Conservation (phyloP, 2,113 vertebrate species). For the Hippocampus comes region DNA sequence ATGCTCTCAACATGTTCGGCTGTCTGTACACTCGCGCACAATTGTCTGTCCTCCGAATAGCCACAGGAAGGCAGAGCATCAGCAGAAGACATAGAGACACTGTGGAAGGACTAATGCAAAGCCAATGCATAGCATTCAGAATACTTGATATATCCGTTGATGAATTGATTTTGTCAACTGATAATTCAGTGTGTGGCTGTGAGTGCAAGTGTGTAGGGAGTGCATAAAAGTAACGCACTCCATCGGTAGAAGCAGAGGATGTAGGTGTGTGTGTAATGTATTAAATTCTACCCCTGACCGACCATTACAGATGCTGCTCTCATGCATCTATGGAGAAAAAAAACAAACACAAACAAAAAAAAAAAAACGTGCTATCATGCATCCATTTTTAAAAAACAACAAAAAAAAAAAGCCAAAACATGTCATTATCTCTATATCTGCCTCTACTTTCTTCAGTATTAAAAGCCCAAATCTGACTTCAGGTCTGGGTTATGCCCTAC, state of each 20-base stretch:
- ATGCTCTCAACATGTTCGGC: constrained; percentile 17
- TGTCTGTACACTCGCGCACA: constrained; percentile 5
- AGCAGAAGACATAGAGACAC: too few species aligned
- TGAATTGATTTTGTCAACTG: neutral
- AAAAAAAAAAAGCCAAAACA: neutral
- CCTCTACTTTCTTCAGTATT: constrained; percentile 5
- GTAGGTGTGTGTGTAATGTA: too few species aligned
- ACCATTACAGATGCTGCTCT: too few species aligned
- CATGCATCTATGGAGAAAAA: too few species aligned
- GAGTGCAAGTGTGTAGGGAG: too few species aligned
- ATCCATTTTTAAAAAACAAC: neutral
- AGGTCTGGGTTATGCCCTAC: constrained; percentile 37
- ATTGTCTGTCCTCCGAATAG: constrained; percentile 11
- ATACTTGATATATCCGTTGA: constrained; percentile 17
- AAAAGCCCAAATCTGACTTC: constrained; percentile 22
- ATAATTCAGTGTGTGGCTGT: neutral
- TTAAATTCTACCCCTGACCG: too few species aligned
- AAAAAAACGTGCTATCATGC: too few species aligned
- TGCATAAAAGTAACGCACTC: neutral
- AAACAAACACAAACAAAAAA: too few species aligned
- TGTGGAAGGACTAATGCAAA: constrained; percentile 9
- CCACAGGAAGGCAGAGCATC: neutral
- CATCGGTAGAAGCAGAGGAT: too few species aligned
- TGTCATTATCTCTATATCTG: neutral
- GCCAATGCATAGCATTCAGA: constrained; percentile 4